Evolutionary conservation across 2,797 vertebrate species (phyloP).

Genomic region (Buphagus erythrorhynchus): DNA sequence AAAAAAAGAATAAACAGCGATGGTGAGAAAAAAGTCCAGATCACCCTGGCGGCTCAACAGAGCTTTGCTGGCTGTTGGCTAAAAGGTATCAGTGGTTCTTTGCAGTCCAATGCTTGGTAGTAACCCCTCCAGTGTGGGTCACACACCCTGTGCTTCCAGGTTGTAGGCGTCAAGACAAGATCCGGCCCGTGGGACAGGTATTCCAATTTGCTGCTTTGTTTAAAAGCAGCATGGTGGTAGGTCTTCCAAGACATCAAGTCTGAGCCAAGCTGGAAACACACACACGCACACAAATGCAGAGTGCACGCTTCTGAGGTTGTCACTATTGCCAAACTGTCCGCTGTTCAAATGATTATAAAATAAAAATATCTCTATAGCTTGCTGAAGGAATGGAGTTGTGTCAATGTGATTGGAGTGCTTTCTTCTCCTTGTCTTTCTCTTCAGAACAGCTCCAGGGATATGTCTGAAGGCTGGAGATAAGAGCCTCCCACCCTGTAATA

Average conservation of each 20-base stretch:
- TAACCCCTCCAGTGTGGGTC: not conserved
- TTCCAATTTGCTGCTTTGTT: not conserved
- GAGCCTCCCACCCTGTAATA: not conserved
- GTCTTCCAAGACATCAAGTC: not conserved
- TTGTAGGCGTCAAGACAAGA: not conserved
- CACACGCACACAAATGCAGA: not conserved
- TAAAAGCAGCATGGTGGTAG: not conserved
- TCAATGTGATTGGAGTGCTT: not conserved
- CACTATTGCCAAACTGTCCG: not conserved
- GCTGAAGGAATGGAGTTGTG: not conserved
- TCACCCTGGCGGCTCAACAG: not conserved
- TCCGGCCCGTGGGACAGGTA: not conserved
- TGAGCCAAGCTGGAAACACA: not conserved
- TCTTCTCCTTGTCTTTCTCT: not conserved
- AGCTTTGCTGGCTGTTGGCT: not conserved
- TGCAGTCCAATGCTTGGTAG: not conserved
- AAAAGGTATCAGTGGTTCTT: not conserved
- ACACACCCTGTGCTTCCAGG: accelerated
- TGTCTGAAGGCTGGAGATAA: not conserved
- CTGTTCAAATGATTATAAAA: conserved; percentile 40
- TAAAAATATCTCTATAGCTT: conserved; percentile 45
- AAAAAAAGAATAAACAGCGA: not conserved
- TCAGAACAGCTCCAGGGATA: not conserved
- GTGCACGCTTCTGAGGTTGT: not conserved
- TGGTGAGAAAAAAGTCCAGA: not conserved